Base-by-base conservation (phyloP, 2,797 vertebrate genomes). In the Lepilemur septentrionalis region DNA sequence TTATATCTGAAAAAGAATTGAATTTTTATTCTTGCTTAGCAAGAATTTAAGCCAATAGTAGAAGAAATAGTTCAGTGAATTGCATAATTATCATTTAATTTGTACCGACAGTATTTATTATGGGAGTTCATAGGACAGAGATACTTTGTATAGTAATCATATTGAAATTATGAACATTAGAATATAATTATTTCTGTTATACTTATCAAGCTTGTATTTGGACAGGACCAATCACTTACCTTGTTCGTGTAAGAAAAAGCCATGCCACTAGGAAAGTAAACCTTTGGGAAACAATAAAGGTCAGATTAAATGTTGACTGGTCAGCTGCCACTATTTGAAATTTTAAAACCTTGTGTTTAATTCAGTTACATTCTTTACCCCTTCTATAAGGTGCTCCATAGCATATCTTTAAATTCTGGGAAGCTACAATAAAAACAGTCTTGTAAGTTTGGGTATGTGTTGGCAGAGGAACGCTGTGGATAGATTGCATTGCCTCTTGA, bases 1-100 rank as follows among this genome's bases (percentile, higher is more conserved):
- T 86, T 84, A 28, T 55, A 89, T 69, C 57, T 65, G 82, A 91
- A 89, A 92, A 95, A 61, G 10, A 92, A 55, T 78, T 75, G n/a
- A 61, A 65, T 91, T 18, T 90, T 81, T 41, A 91, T 95, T 87
- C 35, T 90, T 88, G 32, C 30, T 89, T 89, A 91, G 50, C 4
- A 96, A 92, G 57, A 88, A 72, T 82, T 92, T 91, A 93, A 94
- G 22, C 50, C n/a, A 84, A 2, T 41, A 43, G n/a, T 59, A 61
- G 32, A 57, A 80, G 72, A 92, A 78, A 59, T 89, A 85, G 61
- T 91, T 43, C 32, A 88, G 12, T 76, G 43, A 96, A 65, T n/a
- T 81, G 18, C 22, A 38, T 79, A 43, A n/a, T 88, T 76, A 81
- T 22, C 5, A 35, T 63, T 96, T 92, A 81, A 22, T 94, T 89